phyloP scores from a whole-genome alignment of 2,113 vertebrate species.

The Salvelinus alpinus region DNA sequence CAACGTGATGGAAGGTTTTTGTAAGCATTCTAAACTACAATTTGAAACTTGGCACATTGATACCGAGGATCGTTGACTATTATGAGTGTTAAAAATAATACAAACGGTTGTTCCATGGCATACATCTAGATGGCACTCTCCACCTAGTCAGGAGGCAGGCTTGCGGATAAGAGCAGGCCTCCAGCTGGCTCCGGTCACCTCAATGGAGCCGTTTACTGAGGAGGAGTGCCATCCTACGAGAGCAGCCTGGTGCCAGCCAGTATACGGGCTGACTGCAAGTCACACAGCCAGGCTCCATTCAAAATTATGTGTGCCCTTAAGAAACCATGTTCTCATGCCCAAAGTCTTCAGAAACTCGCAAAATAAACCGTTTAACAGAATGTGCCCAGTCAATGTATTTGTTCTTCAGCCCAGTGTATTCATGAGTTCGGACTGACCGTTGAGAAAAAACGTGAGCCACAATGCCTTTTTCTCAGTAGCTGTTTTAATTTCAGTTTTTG shows the following conservation, averaged over 20 bases:
- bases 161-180: background rate
- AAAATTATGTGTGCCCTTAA: constrained; percentile 61
- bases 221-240: constrained; percentile 47
- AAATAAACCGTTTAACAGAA: background rate
- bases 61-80: background rate
- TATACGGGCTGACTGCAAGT: constrained; percentile 64
- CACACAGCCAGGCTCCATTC: constrained; percentile 65
- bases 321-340: constrained; percentile 63
- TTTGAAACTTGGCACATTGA: background rate
- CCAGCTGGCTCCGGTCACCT: background rate
- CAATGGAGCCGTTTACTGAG: constrained; percentile 20
- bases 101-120: background rate
- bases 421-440: constrained; percentile 60
- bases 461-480: constrained; percentile 59
- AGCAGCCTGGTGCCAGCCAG: constrained; percentile 61
- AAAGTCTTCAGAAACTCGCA: constrained; percentile 31
- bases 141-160: background rate
- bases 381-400: background rate
- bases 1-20: too few species aligned
- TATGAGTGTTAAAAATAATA: background rate
- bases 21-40: too few species aligned
- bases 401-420: constrained; percentile 50
- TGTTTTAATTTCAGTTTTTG: constrained; percentile 10
- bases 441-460: constrained; percentile 49
- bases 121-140: background rate